Evolutionary conservation across 2,888 invertebrate species (phyloP), one percentile per base, ranked within the genome.

Genomic region (Perdita meconis): DNA sequence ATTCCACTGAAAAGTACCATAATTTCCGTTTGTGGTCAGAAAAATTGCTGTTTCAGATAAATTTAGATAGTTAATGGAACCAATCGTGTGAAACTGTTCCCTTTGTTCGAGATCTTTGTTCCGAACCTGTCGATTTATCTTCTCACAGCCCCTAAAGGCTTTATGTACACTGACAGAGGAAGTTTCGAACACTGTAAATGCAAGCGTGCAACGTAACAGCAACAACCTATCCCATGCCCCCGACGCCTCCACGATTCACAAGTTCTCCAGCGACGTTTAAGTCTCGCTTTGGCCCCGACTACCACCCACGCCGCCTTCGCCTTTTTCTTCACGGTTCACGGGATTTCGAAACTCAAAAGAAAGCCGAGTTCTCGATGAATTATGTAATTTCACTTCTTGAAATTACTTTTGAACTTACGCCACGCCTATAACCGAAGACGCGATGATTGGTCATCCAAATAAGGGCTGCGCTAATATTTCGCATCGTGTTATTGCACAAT

Each of bases 231-330:
- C 71, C 55, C 66, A 72, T 75, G 66, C 72, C 36, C 77, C 61
- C 38, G 40, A 78, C 79, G 81, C 75, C 78, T 79, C 73, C 60
- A 60, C 47, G 40, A 69, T 76, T 78, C 60, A 71, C 73, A 26
- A 64, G 47, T 42, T 44, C 26, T 47, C 55, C 42, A 30, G 22
- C 66, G 51, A 57, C 47, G 19, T 6, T 38, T 24, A 36, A 55
- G 34, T 73, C 76, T 69, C 74, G 74, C 82, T 79, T 81, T 84
- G 79, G 81, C 81, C 66, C 77, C 44, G 26, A 26, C 78, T 60
- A 59, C 82, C 84, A 61, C 82, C 84, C 78, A 82, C 84, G 70
- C 71, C 44, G 38, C 56, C 38, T 56, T 66, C 68, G 34, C 26
- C 59, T 44, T 61, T 76, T 24, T 72, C 70, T 36, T 44, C 16